Percentiles rank a stretch among this genome's conserved stretches.
These are phyloP conservation scores for Lagodon rhomboides DNA, from an alignment of 2,797 vertebrate genomes.

Conservation along the genomic window DNA sequence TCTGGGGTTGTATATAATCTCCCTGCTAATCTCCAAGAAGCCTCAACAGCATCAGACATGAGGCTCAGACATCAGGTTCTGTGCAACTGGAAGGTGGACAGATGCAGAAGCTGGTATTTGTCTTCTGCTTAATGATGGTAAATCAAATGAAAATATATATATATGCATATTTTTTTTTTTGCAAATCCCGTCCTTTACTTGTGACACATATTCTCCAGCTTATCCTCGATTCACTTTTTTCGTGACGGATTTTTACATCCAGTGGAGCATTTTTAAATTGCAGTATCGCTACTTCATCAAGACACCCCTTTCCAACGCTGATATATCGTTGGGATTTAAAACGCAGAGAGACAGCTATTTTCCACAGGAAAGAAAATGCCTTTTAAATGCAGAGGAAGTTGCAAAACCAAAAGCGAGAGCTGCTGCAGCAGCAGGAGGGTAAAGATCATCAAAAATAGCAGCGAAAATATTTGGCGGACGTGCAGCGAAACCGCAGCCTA, in stretches of 20 bases:
- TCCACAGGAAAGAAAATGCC: conserved; percentile 39
- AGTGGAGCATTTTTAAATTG: background rate
- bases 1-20: conserved; percentile 29
- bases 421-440: conserved; percentile 32
- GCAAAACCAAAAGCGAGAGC: conserved; percentile 40
- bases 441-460: conserved; percentile 48
- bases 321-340: background rate
- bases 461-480: conserved; percentile 45
- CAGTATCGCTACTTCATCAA: background rate
- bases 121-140: background rate
- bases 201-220: background rate
- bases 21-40: conserved; percentile 34
- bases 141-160: background rate
- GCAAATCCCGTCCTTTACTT: background rate
- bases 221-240: background rate
- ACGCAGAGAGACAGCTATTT: conserved; percentile 28
- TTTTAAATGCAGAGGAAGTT: conserved; percentile 43
- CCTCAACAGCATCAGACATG: conserved; percentile 28
- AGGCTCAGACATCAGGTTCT: conserved; percentile 14
- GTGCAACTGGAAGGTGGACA: background rate
- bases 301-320: background rate
- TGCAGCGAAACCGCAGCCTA: conserved; percentile 61
- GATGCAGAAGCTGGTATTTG: background rate
- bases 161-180: too few species aligned
- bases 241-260: background rate